Evolutionary conservation across 2,888 invertebrate species (phyloP).

Genomic region (Julus scandinavius): DNA sequence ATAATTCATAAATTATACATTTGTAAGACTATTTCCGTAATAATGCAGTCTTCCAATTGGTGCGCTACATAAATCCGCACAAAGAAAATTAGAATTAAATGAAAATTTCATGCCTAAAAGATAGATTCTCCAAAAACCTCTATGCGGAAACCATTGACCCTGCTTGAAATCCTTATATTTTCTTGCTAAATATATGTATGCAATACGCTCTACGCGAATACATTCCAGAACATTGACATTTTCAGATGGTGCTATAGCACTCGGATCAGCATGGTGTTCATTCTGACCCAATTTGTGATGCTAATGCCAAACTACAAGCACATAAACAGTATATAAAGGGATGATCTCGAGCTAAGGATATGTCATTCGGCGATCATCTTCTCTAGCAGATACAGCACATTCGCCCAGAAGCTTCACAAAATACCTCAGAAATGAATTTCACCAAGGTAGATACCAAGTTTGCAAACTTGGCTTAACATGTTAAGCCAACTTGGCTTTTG

Average conservation of each 20-base stretch:
- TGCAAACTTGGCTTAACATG: no score
- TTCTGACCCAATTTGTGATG: constrained; percentile 44
- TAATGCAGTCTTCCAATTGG: background rate
- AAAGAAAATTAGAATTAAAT: background rate
- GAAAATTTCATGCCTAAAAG: background rate
- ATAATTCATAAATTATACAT: background rate
- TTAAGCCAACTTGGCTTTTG: background rate
- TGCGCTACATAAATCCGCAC: background rate
- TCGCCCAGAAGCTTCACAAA: constrained; percentile 3
- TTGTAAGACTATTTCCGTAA: background rate
- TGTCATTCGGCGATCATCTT: constrained; percentile 20
- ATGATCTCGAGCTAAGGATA: background rate
- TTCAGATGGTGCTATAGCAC: background rate
- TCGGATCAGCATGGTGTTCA: constrained; percentile 47
- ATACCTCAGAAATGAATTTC: constrained; percentile 16
- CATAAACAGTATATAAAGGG: constrained; percentile 11
- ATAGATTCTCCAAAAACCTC: background rate
- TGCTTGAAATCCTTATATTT: background rate
- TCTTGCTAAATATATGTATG: constrained; percentile 6
- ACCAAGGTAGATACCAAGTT: constrained; percentile 1
- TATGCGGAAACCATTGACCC: constrained; percentile 10
- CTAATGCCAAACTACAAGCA: background rate
- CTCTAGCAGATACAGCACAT: background rate
- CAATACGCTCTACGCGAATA: background rate
- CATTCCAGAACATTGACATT: constrained; percentile 12